A percentile compares a stretch with the other conserved stretches of the same genome.
These are phyloP conservation scores for Neodiprion fabricii DNA, from an alignment of 1,140 invertebrate genomes.

Conservation along the genomic window DNA sequence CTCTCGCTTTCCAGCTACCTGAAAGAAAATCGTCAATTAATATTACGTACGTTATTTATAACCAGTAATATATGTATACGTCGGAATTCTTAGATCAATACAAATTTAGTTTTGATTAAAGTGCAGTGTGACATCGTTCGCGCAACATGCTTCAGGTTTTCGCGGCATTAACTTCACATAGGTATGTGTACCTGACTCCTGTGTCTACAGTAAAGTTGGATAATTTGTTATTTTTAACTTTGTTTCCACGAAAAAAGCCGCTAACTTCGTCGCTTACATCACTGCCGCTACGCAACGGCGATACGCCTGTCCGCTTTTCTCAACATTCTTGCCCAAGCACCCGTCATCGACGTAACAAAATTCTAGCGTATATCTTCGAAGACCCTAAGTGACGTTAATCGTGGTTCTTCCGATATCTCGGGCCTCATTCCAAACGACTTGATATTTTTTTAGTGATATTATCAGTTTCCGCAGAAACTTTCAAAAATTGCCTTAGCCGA, in stretches of 20 bases:
- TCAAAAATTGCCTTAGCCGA: slow-evolving; percentile 37
- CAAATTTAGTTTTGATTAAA: background rate
- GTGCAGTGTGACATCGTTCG: background rate
- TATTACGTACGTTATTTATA: background rate
- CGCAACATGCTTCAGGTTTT: slow-evolving; percentile 1
- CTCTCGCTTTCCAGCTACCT: slow-evolving; percentile 91
- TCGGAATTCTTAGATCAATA: background rate
- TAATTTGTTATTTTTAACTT: background rate
- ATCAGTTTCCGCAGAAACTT: slow-evolving; percentile 60
- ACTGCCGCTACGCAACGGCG: background rate
- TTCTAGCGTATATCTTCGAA: too few relatives aligned
- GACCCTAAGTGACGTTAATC: too few relatives aligned
- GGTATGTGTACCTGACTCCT: too few relatives aligned
- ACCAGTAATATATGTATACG: background rate
- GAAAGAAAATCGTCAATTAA: slow-evolving; percentile 26
- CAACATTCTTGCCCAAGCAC: too few relatives aligned
- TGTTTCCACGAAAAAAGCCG: background rate
- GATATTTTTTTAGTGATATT: background rate
- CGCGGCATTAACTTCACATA: slow-evolving; percentile 2
- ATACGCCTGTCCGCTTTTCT: too few relatives aligned
- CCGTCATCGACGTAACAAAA: too few relatives aligned
- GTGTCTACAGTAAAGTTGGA: background rate
- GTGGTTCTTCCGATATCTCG: too few relatives aligned
- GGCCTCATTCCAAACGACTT: too few relatives aligned
- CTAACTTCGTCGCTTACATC: background rate